Base-by-base conservation (phyloP, 2,888 invertebrate species). In the Macrophya alboannulata region DNA sequence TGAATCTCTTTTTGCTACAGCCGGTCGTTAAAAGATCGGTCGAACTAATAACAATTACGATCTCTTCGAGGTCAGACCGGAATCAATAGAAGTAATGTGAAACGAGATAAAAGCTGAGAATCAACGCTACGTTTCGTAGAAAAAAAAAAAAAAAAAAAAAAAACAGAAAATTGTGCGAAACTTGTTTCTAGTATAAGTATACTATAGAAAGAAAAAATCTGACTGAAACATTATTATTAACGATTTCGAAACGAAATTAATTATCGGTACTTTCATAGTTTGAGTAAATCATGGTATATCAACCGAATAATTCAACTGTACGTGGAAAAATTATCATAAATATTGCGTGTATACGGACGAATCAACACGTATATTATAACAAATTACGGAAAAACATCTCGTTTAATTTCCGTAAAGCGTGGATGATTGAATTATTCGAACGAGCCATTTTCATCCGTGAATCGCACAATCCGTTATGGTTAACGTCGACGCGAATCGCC, bases 391-490 rank as follows among this genome's bases (percentile, higher is more conserved):
- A 81, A 81, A 62, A 37, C 81, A n/a, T 40, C 59, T 62, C 40
- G 62, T 62, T 81, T 59, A 40, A 81, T 81, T 81, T 43, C 37
- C 81, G 62, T 81, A 81, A 81, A 81, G 59, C 81, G 81, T 81
- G 59, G 6, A 81, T 40, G 51, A 81, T 81, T 62, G 81, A 81
- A 81, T 81, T 62, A 79, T 79, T 79, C 55, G 79, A 79, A 79
- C 79, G 79, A 81, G 81, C 81, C 62, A 51, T 81, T 81, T 51
- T 81, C 81, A 81, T 62, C 81, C 81, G 81, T 81, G 81, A 81
- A 81, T 81, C 43, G 62, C 79, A 43, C 62, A 21, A 62, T 81
- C 81, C 37, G 81, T 81, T 81, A 81, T 62, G 81, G 62, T 81
- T 81, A 62, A 81, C 81, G 59, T 81, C 81, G 81, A 51, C 43